Conservation (phyloP, 2,797 vertebrate species). For the Sebastes matsubarae region DNA sequence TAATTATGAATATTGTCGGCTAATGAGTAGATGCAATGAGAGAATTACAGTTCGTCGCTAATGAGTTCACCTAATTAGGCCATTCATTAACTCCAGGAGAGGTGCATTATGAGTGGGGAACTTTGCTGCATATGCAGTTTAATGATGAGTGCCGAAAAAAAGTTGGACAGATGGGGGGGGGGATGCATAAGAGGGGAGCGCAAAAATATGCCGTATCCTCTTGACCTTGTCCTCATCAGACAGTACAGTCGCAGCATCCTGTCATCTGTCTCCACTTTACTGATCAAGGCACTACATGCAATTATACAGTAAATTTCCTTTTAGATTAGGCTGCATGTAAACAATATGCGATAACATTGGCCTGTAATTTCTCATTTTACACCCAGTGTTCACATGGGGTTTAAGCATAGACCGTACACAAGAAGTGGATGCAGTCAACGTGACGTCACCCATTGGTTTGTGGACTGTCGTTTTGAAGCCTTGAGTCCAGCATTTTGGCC, state of each 20-base stretch:
- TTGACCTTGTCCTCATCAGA: slow-evolving; percentile 7
- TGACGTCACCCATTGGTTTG: no score
- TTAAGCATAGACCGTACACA: no score
- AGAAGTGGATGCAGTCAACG: no score
- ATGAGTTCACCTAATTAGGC: slow-evolving; percentile 77
- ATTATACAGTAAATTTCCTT: slow-evolving; percentile 49
- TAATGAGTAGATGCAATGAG: slow-evolving; percentile 79
- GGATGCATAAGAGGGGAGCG: not conserved
- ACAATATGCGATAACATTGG: slow-evolving; percentile 14
- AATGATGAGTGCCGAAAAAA: slow-evolving; percentile 37
- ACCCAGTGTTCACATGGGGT: not conserved
- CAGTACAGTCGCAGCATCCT: slow-evolving; percentile 3
- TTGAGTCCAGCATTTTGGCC: no score
- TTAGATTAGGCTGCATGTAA: slow-evolving; percentile 45
- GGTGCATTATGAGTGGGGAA: slow-evolving; percentile 39
- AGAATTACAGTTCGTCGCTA: slow-evolving; percentile 72
- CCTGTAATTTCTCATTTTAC: slow-evolving; percentile 23
- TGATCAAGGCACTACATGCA: slow-evolving; percentile 34
- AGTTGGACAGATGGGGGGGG: not conserved
- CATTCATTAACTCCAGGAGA: slow-evolving; percentile 75
- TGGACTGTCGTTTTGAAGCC: no score
- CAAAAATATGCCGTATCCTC: not conserved
- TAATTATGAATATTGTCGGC: slow-evolving; percentile 76
- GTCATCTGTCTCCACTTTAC: slow-evolving; percentile 26
- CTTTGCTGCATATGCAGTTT: slow-evolving; percentile 57